phyloP scores from a whole-genome alignment of 2,888 invertebrate species.

The Agrochola lota region DNA sequence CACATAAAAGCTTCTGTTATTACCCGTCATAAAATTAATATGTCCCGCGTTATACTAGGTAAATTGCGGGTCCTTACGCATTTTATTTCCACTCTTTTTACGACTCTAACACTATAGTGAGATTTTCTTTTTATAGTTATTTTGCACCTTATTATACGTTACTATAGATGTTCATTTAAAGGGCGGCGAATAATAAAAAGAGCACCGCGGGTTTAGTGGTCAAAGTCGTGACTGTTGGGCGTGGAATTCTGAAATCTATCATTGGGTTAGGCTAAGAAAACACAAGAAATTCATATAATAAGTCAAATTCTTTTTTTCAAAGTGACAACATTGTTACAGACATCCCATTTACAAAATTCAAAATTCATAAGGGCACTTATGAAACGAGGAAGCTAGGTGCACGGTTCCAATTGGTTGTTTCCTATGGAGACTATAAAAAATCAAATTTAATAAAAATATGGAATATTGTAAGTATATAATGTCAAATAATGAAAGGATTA shows the following conservation, averaged over 20 bases:
- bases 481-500: too few relatives aligned
- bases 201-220: not conserved
- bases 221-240: not conserved
- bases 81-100: conserved; percentile 57
- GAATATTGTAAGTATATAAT: too few relatives aligned
- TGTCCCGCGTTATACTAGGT: conserved; percentile 51
- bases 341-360: too few relatives aligned
- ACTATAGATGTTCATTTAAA: not conserved
- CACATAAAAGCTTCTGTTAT: conserved; percentile 53
- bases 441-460: too few relatives aligned
- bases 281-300: too few relatives aligned
- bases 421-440: too few relatives aligned
- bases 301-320: too few relatives aligned
- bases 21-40: conserved; percentile 58
- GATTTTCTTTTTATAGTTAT: conserved; percentile 46
- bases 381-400: too few relatives aligned
- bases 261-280: not conserved
- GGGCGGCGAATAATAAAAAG: not conserved
- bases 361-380: too few relatives aligned
- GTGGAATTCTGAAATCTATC: not conserved
- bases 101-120: conserved; percentile 39
- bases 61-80: conserved; percentile 49
- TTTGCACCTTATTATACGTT: conserved; percentile 44
- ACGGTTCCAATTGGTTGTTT: too few relatives aligned
- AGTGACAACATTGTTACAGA: too few relatives aligned